phyloP scores from a whole-genome alignment of 2,113 vertebrate genomes.

The Lucifuga dentata region DNA sequence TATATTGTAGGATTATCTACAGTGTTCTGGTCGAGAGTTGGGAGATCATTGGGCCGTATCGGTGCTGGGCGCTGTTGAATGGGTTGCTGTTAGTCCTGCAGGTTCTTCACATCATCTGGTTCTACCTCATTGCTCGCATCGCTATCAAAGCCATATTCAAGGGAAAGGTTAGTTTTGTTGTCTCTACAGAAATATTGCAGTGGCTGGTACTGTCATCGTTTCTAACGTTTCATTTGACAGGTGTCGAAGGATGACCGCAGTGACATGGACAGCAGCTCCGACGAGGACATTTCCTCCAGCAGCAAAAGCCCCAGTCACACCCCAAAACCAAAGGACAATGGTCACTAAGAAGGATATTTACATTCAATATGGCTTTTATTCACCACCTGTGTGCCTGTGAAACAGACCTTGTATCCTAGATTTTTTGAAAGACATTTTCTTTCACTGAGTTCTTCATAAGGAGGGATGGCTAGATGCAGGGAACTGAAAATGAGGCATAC shows the following conservation, averaged over 20 bases:
- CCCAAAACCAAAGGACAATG: conserved; percentile 66
- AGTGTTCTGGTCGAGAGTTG: conserved; percentile 91
- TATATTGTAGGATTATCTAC: conserved; percentile 73
- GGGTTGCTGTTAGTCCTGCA: conserved; percentile 89
- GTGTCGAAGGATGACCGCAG: conserved; percentile 91
- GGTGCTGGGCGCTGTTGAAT: conserved; percentile 94
- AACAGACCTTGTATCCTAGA: conserved; percentile 10
- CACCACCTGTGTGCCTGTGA: conserved; percentile 21
- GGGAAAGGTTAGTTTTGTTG: conserved; percentile 86
- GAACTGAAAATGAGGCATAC: conserved; percentile 21
- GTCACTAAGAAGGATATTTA: conserved; percentile 36
- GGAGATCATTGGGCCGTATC: conserved; percentile 91
- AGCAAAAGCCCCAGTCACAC: conserved; percentile 59
- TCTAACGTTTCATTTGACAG: conserved; percentile 65
- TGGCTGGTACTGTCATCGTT: neutral
- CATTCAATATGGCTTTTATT: conserved; percentile 22
- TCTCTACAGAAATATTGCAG: neutral
- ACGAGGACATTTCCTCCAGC: conserved; percentile 85
- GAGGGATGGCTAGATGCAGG: conserved; percentile 17
- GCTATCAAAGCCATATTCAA: conserved; percentile 90
- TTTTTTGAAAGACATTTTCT: conserved; percentile 2
- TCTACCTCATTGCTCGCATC: conserved; percentile 90
- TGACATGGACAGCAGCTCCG: conserved; percentile 93
- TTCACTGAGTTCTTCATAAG: conserved; percentile 4
- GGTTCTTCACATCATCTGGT: conserved; percentile 91